Evolutionary conservation across 2,113 vertebrate genomes (phyloP), one percentile per base, ranked within the genome.

Genomic region (Sebastes schlegelii): DNA sequence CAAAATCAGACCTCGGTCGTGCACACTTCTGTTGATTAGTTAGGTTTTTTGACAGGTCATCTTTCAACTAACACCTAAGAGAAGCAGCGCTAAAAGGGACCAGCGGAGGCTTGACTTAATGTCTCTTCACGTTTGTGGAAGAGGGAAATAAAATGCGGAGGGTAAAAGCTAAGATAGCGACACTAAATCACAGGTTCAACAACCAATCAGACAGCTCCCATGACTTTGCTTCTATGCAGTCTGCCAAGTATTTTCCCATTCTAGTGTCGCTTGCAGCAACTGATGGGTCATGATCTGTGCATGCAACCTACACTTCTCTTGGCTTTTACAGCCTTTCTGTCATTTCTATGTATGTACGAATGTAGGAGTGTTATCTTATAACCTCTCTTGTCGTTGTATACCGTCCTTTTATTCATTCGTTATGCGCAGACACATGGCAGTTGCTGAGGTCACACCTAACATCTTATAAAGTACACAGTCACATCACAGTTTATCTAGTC

Each of bases 1-100:
- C 66, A 74, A 42, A 82, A 67, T 85, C 82, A 70, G 63, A 73
- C 73, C 57, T 16, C 16, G 11, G 23, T 16, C 7, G 19, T 26
- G 1, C 23, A 58, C 11, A 51, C 8, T 23, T 65, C 26, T 43
- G 26, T 46, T 42, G 19, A 48, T 70, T 26, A 43, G 57, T 21
- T 73, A 12, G 9, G 8, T 45, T 82, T 45, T 82, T 14, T 34
- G 21, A 34, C 34, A 34, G 34, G 34, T 34, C 34, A n/a, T 34
- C 14, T 49, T 19, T 19, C 12, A 14, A 45, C 4, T n/a, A 17
- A 49, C 69, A 57, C 42, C 73, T 77, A 51, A 5, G 3, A 4
- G 2, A 74, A 57, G 12, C 10, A 21, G 21, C 2, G 1, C 7
- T 17, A 23, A 49, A 67, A 26, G 19, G 74, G 12, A 48, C 17